A percentile compares a stretch with the other conserved stretches of the same genome.
These are phyloP conservation scores for Zingel zingel DNA, from an alignment of 2,113 vertebrate species.

Conservation along the genomic window DNA sequence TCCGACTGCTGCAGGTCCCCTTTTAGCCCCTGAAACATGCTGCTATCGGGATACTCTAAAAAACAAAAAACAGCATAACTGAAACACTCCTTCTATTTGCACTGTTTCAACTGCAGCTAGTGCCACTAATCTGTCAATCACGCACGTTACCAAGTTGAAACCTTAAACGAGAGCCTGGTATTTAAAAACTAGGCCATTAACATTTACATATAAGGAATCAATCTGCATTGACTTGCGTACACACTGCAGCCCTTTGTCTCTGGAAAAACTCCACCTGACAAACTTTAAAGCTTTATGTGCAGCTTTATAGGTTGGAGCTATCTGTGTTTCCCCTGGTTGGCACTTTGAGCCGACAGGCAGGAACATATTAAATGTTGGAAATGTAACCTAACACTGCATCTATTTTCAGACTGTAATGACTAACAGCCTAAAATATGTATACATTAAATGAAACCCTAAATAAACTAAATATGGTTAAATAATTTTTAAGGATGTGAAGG, in stretches of 20 bases:
- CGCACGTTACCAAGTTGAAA: slow-evolving; percentile 41
- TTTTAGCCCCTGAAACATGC: slow-evolving; percentile 18
- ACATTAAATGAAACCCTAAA: slow-evolving; percentile 15
- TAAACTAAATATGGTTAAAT: background rate
- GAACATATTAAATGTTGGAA: slow-evolving; percentile 9
- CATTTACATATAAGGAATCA: slow-evolving; percentile 50
- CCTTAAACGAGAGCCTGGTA: slow-evolving; percentile 22
- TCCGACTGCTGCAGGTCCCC: background rate
- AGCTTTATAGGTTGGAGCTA: slow-evolving; percentile 29
- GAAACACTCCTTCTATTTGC: slow-evolving; percentile 63
- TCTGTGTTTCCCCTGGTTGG: background rate
- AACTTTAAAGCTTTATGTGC: slow-evolving; percentile 28
- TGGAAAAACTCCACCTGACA: slow-evolving; percentile 12
- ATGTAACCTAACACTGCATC: slow-evolving; percentile 40
- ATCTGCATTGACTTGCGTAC: slow-evolving; percentile 26
- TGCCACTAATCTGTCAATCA: slow-evolving; percentile 61
- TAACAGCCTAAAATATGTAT: slow-evolving; percentile 21
- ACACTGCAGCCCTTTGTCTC: slow-evolving; percentile 29
- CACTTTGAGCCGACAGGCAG: background rate
- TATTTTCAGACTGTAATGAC: slow-evolving; percentile 22
- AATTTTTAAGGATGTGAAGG: background rate
- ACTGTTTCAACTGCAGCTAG: slow-evolving; percentile 62
- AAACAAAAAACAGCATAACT: slow-evolving; percentile 2
- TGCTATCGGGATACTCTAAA: slow-evolving; percentile 7
- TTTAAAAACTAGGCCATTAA: slow-evolving; percentile 29